Base-by-base conservation (phyloP, 1,140 invertebrate genomes). In the Meteorus sp. region DNA sequence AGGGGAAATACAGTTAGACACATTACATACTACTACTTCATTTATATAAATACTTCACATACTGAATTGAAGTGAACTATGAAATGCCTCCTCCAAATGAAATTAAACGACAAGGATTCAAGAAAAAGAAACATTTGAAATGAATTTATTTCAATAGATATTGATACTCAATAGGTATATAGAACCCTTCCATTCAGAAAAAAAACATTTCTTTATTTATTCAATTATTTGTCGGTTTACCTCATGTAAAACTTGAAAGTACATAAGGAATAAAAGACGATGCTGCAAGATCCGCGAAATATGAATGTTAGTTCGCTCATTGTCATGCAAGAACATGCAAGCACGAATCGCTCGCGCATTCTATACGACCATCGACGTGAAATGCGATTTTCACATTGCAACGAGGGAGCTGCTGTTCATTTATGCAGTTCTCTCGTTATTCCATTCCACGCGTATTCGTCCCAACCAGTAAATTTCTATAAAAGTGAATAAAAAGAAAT, bases 301-400 rank as follows among this genome's bases (percentile, higher is more conserved):
- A 56, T 56, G 54, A 56, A 56, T 56, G 54, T 56, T 56, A 41
- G n/a, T 3, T 22, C 7, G 23, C 39, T 56, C 54, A 56, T 56
- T 56, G 54, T 56, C 15, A 56, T 56, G 54, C 54, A 56, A 56
- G 52, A 20, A 44, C 22, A 43, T 25, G 15, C 25, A 48, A 51
- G 29, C 47, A 35, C 7, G 47, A 50, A 33, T 58, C 23, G 43
- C 47, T 58, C 15, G 47, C 15, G 29, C 29, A 51, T 58, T 58
- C 35, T 33, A n/a, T n/a, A 48, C 45, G 19, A 17, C 47, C 33
- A 51, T 51, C 33, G 31, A 39, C 23, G 33, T 29, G 37, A 57
- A 61, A 57, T 61, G 48, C 31, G 55, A 61, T 61, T 61, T 61
- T 61, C 54, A 33, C 48, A 35, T 53, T 54, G 43, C 41, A 31